Evolutionary conservation across 2,797 vertebrate genomes (phyloP).

Genomic region (Tokudaia tokunoshimensis): DNA sequence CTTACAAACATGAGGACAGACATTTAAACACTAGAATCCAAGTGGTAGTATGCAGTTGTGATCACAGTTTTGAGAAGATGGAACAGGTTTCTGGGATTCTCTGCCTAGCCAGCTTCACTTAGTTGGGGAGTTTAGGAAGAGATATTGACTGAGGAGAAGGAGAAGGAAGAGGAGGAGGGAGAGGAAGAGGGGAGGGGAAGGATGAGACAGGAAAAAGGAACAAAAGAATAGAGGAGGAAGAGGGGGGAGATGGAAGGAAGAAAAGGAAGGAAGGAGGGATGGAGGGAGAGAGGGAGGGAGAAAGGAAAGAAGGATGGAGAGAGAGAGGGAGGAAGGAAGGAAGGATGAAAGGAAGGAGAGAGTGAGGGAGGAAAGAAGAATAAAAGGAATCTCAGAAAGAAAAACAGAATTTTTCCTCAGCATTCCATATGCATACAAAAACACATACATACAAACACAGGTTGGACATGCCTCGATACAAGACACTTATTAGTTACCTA

Average conservation of each 20-base stretch:
- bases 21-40: too few relatives aligned
- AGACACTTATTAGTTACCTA: not conserved
- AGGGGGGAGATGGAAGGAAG: too few relatives aligned
- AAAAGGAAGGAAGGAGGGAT: not conserved
- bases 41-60: not conserved
- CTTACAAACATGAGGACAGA: not conserved
- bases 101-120: not conserved
- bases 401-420: not conserved
- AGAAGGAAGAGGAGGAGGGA: rapidly evolving
- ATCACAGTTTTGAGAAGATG: not conserved
- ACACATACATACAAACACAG: not conserved
- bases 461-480: not conserved
- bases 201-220: too few relatives aligned
- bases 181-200: rapidly evolving
- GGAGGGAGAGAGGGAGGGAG: not conserved
- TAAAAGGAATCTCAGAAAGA: not conserved
- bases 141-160: not conserved
- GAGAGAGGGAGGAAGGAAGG: too few relatives aligned
- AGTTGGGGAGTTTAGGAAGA: not conserved
- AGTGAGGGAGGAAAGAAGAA: rapidly evolving
- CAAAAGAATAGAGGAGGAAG: not conserved
- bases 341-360: not conserved
- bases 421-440: not conserved
- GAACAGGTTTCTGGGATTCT: not conserved
- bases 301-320: not conserved